Conservation (phyloP, 1,140 invertebrate species). For the Musca vetustissima region DNA sequence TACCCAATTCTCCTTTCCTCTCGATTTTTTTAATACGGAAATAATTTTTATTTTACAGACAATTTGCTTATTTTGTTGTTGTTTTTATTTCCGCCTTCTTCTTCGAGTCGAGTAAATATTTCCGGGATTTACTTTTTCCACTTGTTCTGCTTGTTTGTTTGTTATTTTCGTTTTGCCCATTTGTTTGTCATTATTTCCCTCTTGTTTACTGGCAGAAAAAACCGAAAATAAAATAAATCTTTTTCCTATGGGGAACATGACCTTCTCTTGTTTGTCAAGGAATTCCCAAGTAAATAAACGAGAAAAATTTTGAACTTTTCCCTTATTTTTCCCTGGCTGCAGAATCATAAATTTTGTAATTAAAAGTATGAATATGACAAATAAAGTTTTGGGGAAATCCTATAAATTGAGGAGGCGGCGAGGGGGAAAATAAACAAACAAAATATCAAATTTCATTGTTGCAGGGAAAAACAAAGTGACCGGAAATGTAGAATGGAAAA, state of each 20-base stretch:
- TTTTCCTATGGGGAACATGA: not conserved
- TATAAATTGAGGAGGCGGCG: too few species aligned
- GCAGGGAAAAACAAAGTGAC: too few species aligned
- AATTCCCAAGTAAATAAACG: constrained; percentile 14
- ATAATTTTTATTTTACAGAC: constrained; percentile 56
- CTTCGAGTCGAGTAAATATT: constrained; percentile 40
- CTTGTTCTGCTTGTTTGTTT: not conserved
- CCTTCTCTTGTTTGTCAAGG: constrained; percentile 6
- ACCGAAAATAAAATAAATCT: constrained; percentile 7
- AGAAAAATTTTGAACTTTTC: not conserved
- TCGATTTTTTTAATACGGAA: constrained; percentile 44
- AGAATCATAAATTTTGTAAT: constrained; percentile 11
- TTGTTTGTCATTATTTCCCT: not conserved
- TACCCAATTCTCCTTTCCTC: not conserved
- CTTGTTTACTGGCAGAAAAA: constrained; percentile 24
- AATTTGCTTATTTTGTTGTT: constrained; percentile 56
- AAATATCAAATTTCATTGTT: constrained; percentile 6
- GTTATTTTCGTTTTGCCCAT: not conserved
- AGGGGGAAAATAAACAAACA: not conserved
- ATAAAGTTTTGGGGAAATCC: not conserved
- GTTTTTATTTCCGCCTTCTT: constrained; percentile 53
- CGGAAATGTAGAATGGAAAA: too few species aligned
- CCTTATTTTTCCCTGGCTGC: too few species aligned
- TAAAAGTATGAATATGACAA: constrained; percentile 12
- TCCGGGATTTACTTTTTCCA: constrained; percentile 40